Conservation (phyloP, 2,888 invertebrate species). For the Helicoverpa assulta region DNA sequence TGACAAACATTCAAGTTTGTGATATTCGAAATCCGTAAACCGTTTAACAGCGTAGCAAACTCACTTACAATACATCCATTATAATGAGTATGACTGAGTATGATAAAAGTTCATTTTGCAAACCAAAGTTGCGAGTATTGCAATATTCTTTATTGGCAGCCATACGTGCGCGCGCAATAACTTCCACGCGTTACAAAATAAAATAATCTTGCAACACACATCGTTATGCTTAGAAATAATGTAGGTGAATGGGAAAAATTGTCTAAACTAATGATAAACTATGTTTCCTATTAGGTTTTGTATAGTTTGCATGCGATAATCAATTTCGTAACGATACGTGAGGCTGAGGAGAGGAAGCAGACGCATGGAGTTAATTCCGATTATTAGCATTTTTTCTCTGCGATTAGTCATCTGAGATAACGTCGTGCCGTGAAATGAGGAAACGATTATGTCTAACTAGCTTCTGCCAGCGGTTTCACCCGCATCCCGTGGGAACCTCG, state of each 20-base stretch:
- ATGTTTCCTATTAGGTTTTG: conserved; percentile 12
- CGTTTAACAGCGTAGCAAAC: neutral
- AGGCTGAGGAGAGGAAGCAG: conserved; percentile 2
- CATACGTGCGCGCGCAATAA: conserved; percentile 49
- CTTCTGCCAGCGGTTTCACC: no score
- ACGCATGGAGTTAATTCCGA: conserved; percentile 6
- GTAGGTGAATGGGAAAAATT: conserved; percentile 34
- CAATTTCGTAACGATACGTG: conserved; percentile 10
- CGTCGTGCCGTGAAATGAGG: neutral
- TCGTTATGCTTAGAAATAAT: conserved; percentile 43
- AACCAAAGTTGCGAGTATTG: conserved; percentile 41
- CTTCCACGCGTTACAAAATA: conserved; percentile 50
- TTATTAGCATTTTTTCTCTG: conserved; percentile 9
- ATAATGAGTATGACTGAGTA: neutral
- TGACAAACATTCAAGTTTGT: no score
- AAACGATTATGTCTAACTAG: no score
- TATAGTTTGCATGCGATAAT: conserved; percentile 8
- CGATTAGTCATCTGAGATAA: neutral
- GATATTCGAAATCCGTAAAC: no score
- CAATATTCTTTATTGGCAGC: conserved; percentile 42
- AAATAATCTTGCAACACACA: conserved; percentile 50
- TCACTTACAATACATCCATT: neutral
- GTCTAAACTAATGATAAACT: conserved; percentile 16
- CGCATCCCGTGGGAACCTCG: no score
- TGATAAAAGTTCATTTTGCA: conserved; percentile 30